Conservation (phyloP, 2,113 vertebrate species). For the Scomber scombrus region DNA sequence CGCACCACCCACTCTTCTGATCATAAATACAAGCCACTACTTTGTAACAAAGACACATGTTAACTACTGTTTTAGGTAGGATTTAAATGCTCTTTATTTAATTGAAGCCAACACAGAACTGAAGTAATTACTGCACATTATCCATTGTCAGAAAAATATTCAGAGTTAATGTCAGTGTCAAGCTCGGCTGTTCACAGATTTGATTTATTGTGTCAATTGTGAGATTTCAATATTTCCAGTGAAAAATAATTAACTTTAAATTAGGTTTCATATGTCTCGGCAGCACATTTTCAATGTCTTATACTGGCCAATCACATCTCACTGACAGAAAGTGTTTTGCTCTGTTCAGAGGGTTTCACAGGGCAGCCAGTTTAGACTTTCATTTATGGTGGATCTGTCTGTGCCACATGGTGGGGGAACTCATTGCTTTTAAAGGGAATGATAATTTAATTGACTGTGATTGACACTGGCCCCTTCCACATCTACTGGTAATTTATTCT, state of each 20-base stretch:
- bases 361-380: slow-evolving; percentile 44
- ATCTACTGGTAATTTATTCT: slow-evolving; percentile 71
- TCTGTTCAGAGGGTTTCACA: slow-evolving; percentile 16
- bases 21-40: slow-evolving; percentile 31
- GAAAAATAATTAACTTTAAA: slow-evolving; percentile 47
- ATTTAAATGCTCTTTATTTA: slow-evolving; percentile 45
- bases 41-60: slow-evolving; percentile 42
- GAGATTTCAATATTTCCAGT: slow-evolving; percentile 62
- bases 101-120: slow-evolving; percentile 46
- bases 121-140: slow-evolving; percentile 64
- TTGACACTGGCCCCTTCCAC: slow-evolving; percentile 61
- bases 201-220: slow-evolving; percentile 68
- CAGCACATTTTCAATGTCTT: slow-evolving; percentile 49
- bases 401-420: slow-evolving; percentile 41
- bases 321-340: neutral
- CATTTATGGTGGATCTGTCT: slow-evolving; percentile 59
- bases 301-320: slow-evolving; percentile 32
- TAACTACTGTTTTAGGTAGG: slow-evolving; percentile 47
- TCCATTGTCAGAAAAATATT: slow-evolving; percentile 50
- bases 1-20: slow-evolving; percentile 9
- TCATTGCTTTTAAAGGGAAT: slow-evolving; percentile 65
- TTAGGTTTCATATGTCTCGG: slow-evolving; percentile 49
- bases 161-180: slow-evolving; percentile 45
- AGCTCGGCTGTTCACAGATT: slow-evolving; percentile 51
- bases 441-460: slow-evolving; percentile 74